Evolutionary conservation across 2,888 invertebrate species (phyloP), one percentile per base, ranked within the genome.

Genomic region (Gryllus longicercus): DNA sequence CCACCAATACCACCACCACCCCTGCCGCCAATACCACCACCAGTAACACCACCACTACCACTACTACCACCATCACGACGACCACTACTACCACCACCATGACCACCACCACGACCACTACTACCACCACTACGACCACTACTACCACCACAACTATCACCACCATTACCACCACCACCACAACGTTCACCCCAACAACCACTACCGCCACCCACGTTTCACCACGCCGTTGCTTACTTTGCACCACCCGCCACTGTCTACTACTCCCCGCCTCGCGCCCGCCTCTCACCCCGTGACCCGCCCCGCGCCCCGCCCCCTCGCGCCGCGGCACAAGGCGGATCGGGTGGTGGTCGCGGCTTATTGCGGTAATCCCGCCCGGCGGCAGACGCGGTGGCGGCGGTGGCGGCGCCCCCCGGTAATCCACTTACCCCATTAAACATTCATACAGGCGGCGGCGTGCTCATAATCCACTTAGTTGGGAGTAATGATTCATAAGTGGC

Each of bases 341-440:
- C 77, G 49, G 50, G 18, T 18, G 63, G 63, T 63, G 63, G n/a
- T n/a, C 63, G n/a, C 14, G 49, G 77, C 50, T 77, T 77, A 38
- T 50, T 77, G 77, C 50, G 38, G 49, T 77, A 77, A 77, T 77
- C 77, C 77, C 77, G 18, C 38, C n/a, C 50, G 14, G 49, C 38
- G 77, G 63, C 63, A 63, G 18, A 77, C 38, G 49, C n/a, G 21
- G 77, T 21, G 77, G 16, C 10, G 50, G 77, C 38, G 50, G 50
- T 11, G 75, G 78, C 76, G 38, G 78, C 74, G 49, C 76, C 78
- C 77, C 75, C 79, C 74, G 81, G 80, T 83, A 83, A 83, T 83
- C 83, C 83, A 83, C 83, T 83, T 83, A 83, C 77, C 74, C 81
- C 82, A 83, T 83, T 82, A 83, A 83, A 83, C 82, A 83, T 83